Conservation (phyloP, 2,113 vertebrate species). For the Platysternon megacephalum region DNA sequence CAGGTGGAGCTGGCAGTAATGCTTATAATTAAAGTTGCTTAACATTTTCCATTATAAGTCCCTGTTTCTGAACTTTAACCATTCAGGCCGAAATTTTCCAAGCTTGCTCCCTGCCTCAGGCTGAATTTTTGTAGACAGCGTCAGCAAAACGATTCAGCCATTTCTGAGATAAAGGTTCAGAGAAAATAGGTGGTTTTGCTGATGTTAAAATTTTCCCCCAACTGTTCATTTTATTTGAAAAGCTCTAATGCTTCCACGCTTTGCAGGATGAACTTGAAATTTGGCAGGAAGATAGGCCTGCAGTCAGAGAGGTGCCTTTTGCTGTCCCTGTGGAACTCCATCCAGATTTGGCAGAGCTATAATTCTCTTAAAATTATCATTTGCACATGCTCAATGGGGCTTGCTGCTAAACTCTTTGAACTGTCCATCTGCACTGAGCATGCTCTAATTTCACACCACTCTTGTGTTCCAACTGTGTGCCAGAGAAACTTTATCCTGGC, state of each 20-base stretch:
- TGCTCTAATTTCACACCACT: rapidly evolving
- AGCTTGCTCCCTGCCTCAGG: neutral
- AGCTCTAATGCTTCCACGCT: rapidly evolving
- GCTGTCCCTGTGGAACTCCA: neutral
- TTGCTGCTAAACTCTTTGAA: neutral
- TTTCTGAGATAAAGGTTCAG: neutral
- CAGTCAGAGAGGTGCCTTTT: neutral
- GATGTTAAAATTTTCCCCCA: neutral
- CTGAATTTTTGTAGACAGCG: neutral
- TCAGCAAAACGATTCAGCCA: neutral
- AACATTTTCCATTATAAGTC: neutral
- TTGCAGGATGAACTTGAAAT: rapidly evolving
- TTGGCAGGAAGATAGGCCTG: rapidly evolving
- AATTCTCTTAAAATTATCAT: neutral
- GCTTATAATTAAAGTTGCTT: neutral
- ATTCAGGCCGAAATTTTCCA: neutral
- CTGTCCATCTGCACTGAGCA: rapidly evolving
- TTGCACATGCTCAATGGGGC: neutral
- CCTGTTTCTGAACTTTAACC: neutral
- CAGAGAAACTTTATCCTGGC: neutral
- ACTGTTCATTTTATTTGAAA: neutral
- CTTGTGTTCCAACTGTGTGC: neutral
- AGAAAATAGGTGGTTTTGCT: neutral
- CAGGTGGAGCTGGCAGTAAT: neutral
- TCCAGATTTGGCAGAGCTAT: slow-evolving; percentile 10